A percentile compares a stretch with the other conserved stretches of the same genome.
Conservation (phyloP, 1,140 invertebrate species). For the Drosophila bocqueti region DNA sequence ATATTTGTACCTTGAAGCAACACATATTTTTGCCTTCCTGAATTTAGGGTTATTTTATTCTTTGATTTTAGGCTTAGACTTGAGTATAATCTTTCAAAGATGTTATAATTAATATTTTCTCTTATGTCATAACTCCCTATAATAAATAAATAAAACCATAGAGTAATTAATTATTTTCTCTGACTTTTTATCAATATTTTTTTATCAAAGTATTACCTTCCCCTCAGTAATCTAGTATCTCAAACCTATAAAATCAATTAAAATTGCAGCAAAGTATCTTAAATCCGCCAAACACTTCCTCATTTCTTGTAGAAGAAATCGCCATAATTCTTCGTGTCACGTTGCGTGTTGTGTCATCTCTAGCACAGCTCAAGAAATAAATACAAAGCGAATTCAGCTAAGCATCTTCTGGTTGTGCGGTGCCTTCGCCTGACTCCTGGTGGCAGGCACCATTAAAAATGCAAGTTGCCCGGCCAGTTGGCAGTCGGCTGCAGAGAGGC, state of each 20-base stretch:
- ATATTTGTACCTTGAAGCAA: background rate
- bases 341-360: constrained; percentile 9
- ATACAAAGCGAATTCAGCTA: constrained; percentile 46
- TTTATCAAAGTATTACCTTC: no score
- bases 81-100: no score
- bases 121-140: no score
- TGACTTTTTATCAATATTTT: no score
- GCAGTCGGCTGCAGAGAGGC: constrained; percentile 9
- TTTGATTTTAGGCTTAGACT: no score
- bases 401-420: constrained; percentile 29
- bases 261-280: background rate
- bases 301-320: no score
- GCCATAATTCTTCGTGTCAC: background rate
- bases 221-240: background rate
- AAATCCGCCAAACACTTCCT: background rate
- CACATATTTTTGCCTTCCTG: background rate
- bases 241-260: background rate
- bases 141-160: no score
- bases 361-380: background rate
- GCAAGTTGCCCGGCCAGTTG: constrained; percentile 76
- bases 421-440: constrained; percentile 27
- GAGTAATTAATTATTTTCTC: no score
- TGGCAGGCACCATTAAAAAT: constrained; percentile 73
- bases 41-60: no score
- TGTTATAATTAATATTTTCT: no score